These are phyloP conservation scores for Dinomys branickii DNA, from an alignment of 2,113 vertebrate species.

Conservation along the genomic window DNA sequence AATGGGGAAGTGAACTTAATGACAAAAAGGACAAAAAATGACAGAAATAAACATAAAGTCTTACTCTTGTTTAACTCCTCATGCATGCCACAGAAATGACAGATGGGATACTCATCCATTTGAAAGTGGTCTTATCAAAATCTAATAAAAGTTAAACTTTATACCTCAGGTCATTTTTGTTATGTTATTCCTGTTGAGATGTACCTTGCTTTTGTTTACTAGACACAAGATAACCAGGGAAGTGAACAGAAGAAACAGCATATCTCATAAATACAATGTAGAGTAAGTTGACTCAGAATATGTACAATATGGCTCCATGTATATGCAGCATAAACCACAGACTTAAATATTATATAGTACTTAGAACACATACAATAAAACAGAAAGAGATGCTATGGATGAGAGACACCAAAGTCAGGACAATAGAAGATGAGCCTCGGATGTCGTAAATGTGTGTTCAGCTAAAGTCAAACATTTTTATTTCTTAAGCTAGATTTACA, in stretches of 20 bases:
- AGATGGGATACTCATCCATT: accelerated
- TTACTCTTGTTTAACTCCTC: neutral
- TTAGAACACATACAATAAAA: neutral
- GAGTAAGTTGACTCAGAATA: neutral
- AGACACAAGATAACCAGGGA: neutral
- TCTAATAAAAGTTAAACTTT: conserved; percentile 53
- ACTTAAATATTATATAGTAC: accelerated
- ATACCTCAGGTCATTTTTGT: conserved; percentile 20
- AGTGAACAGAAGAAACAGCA: neutral
- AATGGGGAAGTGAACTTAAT: neutral
- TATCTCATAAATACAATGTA: accelerated
- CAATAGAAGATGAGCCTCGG: accelerated
- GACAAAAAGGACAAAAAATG: too few relatives aligned
- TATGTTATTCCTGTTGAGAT: conserved; percentile 5
- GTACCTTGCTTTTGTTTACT: conserved; percentile 34
- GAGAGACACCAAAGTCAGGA: too few relatives aligned
- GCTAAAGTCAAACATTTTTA: accelerated
- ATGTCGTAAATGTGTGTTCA: neutral
- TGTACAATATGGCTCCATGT: neutral
- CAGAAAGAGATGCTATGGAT: accelerated
- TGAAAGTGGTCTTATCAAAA: conserved; percentile 39
- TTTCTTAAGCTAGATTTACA: neutral
- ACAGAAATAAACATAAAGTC: neutral
- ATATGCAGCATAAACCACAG: accelerated
- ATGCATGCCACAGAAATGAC: neutral